Evolutionary conservation across 1,140 invertebrate genomes (phyloP).

Genomic region (Drosophila ficusphila): DNA sequence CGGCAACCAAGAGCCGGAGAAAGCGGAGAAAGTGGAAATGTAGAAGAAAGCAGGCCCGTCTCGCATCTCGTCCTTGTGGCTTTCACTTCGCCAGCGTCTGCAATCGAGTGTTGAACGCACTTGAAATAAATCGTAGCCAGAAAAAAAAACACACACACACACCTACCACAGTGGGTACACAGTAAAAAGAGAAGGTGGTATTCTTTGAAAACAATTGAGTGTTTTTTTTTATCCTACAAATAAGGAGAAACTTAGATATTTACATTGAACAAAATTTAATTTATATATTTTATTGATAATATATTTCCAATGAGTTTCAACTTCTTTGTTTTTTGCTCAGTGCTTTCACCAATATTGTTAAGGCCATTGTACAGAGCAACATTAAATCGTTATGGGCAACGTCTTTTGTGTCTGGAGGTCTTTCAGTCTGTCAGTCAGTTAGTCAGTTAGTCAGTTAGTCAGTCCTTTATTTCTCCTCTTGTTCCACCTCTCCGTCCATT

Average conservation of each 20-base stretch:
- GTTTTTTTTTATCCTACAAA: too few species aligned
- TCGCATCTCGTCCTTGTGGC: conserved; percentile 47
- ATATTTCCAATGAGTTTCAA: neutral
- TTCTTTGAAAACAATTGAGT: too few species aligned
- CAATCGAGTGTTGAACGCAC: conserved; percentile 55
- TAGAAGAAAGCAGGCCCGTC: conserved; percentile 12
- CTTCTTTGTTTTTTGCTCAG: too few species aligned
- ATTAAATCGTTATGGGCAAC: conserved; percentile 64
- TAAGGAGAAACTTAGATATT: neutral
- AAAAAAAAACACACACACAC: conserved; percentile 16
- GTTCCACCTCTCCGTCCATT: neutral
- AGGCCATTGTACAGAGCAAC: conserved; percentile 4
- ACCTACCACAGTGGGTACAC: neutral
- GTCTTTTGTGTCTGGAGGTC: conserved; percentile 16
- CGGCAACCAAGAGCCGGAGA: neutral
- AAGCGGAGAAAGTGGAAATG: neutral
- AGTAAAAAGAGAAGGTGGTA: too few species aligned
- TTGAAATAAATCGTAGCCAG: conserved; percentile 55
- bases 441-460: conserved; percentile 4
- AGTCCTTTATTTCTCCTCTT: neutral
- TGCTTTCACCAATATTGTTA: neutral
- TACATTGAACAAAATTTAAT: too few species aligned
- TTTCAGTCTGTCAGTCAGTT: conserved; percentile 6
- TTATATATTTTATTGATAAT: neutral
- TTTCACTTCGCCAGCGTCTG: conserved; percentile 38